These are phyloP conservation scores for Bradypodion ventrale DNA, from an alignment of 2,797 vertebrate species.

Conservation along the genomic window DNA sequence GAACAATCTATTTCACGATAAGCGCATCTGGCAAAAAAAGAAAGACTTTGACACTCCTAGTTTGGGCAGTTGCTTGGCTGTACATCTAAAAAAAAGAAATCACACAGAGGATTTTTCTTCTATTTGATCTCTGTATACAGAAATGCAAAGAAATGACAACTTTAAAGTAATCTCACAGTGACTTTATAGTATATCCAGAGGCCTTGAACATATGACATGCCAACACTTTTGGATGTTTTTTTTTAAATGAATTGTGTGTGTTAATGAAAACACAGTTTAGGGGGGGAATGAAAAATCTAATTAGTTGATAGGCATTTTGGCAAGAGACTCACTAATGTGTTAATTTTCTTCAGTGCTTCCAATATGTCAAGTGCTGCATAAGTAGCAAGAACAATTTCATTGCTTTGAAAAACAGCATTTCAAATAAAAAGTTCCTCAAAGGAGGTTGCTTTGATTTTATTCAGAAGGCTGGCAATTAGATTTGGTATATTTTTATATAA, in stretches of 20 bases:
- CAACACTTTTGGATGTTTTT: neutral
- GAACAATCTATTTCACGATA: neutral
- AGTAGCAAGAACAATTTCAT: constrained; percentile 4
- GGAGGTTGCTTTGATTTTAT: constrained; percentile 25
- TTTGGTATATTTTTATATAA: constrained; percentile 21
- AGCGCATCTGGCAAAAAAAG: neutral
- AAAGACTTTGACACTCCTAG: neutral
- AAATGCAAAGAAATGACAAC: neutral
- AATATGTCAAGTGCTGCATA: constrained; percentile 23
- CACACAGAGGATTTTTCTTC: neutral
- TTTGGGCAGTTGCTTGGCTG: neutral
- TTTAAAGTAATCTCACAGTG: neutral
- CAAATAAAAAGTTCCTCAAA: constrained; percentile 19
- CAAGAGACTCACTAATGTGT: neutral
- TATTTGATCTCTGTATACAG: neutral
- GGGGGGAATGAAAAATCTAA: neutral
- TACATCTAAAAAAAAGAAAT: neutral
- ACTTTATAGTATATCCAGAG: neutral
- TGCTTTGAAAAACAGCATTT: constrained; percentile 28
- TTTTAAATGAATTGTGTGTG: neutral
- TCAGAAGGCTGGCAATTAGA: constrained; percentile 10
- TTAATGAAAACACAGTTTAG: constrained; percentile 2
- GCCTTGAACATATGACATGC: neutral
- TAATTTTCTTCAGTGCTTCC: constrained; percentile 5
- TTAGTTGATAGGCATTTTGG: neutral